Base-by-base conservation (phyloP, 2,797 vertebrate genomes). In the Gastrophryne carolinensis region DNA sequence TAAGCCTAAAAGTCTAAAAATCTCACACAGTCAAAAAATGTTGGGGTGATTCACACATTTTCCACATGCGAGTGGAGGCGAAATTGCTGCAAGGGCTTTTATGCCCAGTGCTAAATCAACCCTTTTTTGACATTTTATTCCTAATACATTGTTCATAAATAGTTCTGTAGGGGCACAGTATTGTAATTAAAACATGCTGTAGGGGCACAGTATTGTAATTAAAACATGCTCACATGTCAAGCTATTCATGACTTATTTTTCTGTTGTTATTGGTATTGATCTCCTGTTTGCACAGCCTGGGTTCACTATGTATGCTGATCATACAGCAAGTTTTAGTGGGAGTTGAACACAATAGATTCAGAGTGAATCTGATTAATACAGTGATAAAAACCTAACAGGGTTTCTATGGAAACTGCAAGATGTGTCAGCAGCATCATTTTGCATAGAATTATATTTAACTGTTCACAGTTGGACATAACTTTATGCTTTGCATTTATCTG, bases 351-450 rank as follows among this genome's bases (percentile, higher is more conserved):
- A 75, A 75, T 61, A 17, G 54, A 27, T 67, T 17, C 41, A 52
- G 41, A 57, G 52, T 68, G 30, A 30, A 39, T 15, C 47, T 61
- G 37, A 75, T 67, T 60, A 67, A 39, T 56, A 41, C 50, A 49
- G 5, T 34, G 49, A 56, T 34, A 64, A 67, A n/a, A 50, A 60
- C 32, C 15, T n/a, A 50, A 23, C 32, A 10, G 29, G 19, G 54
- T 75, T 52, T 60, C 72, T 41, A 68, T 68, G 50, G 73, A 35
- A 75, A 75, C 73, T 37, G n/a, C 23, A 75, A 49, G 1, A 49
- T 52, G 13, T 58, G 64, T 27, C 29, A 75, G 39, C 29, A 50
- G 23, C 53, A 39, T 50, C 24, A 29, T 52, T 32, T 75, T 52
- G 44, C 26, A 75, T 60, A 30, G 32, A 11, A 50, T 60, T 61